Conservation (phyloP, 2,888 invertebrate species). For the Lepeophtheirus nordmannii region DNA sequence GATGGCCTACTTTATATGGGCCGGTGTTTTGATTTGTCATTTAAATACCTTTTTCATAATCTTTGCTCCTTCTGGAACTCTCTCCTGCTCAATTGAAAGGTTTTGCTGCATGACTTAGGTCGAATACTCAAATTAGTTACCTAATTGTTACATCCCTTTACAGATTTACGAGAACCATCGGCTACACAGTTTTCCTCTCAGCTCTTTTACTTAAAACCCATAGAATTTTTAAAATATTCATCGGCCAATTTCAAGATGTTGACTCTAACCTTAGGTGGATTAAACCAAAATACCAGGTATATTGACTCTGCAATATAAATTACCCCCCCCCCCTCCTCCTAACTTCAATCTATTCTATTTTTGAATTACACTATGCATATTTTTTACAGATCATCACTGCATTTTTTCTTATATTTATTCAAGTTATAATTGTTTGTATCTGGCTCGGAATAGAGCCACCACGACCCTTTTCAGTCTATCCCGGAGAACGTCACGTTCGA, state of each 20-base stretch:
- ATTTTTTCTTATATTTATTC: not conserved
- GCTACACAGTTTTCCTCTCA: slow-evolving; percentile 6
- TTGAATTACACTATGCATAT: not conserved
- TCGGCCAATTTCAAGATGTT: slow-evolving; percentile 2
- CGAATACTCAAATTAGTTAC: not conserved
- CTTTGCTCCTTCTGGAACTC: not conserved
- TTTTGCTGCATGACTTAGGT: not conserved
- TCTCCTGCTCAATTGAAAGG: slow-evolving; percentile 4
- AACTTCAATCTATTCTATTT: not conserved
- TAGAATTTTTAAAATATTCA: slow-evolving; percentile 11
- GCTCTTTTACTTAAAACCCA: slow-evolving; percentile 5
- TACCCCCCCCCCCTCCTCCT: no score
- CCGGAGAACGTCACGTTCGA: not conserved
- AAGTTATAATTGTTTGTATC: not conserved
- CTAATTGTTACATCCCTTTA: not conserved
- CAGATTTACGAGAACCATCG: slow-evolving; percentile 1
- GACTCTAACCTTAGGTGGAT: not conserved
- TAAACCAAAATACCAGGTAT: slow-evolving; percentile 9
- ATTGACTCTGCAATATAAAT: no score
- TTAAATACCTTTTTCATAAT: slow-evolving; percentile 11
- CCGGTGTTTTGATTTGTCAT: slow-evolving; percentile 9
- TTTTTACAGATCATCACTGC: slow-evolving; percentile 7
- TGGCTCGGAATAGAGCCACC: slow-evolving; percentile 6
- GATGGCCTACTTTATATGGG: slow-evolving; percentile 11
- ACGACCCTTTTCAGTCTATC: not conserved